phyloP scores from a whole-genome alignment of 2,888 invertebrate genomes.

The Tachystola acroxantha region DNA sequence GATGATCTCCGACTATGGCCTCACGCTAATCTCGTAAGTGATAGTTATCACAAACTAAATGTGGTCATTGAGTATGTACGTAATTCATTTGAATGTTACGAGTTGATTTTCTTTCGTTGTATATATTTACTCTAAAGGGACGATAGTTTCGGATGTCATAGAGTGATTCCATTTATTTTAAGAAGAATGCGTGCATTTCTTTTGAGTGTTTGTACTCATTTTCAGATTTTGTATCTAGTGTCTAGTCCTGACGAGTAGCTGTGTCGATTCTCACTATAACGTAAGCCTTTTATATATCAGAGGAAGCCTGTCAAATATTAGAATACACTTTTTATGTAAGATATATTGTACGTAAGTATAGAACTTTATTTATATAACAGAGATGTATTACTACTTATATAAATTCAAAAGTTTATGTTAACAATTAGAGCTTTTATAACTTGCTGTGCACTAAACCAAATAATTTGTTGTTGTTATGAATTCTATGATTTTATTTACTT shows the following conservation, averaged over 20 bases:
- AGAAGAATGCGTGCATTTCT: conserved; percentile 76
- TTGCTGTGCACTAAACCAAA: conserved; percentile 72
- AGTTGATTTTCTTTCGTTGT: conserved; percentile 37
- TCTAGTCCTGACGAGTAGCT: conserved; percentile 71
- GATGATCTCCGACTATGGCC: too few species aligned
- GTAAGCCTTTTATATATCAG: conserved; percentile 43
- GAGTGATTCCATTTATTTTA: conserved; percentile 76
- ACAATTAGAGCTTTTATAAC: conserved; percentile 40
- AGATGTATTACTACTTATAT: conserved; percentile 11
- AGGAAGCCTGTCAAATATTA: conserved; percentile 56
- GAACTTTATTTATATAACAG: not conserved
- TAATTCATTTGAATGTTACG: conserved; percentile 13
- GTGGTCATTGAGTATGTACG: not conserved
- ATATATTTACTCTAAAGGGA: conserved; percentile 54
- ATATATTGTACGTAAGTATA: too few species aligned
- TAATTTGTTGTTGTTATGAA: conserved; percentile 44
- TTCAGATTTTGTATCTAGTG: conserved; percentile 62
- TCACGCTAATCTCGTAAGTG: too few species aligned
- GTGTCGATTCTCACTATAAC: conserved; percentile 65
- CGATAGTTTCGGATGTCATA: conserved; percentile 58
- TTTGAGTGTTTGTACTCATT: conserved; percentile 72
- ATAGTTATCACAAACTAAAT: too few species aligned
- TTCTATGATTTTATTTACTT: conserved; percentile 17
- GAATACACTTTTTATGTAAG: too few species aligned
- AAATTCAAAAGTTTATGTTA: conserved; percentile 21